phyloP scores from a whole-genome alignment of 2,888 invertebrate species.

The Caenorhabditis sinica region DNA sequence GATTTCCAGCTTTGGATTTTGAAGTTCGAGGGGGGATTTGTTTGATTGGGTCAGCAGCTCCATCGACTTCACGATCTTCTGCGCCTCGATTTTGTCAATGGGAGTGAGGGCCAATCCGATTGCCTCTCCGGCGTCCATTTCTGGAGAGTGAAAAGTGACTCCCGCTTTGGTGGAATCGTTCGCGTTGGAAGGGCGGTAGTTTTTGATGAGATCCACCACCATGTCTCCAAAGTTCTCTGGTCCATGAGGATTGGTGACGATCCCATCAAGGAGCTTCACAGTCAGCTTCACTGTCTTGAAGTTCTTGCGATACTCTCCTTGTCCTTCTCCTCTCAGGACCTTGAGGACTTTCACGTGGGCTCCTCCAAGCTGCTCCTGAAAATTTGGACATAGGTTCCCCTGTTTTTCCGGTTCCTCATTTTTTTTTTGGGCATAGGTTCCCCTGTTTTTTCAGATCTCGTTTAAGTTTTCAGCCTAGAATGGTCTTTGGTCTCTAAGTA shows the following conservation, averaged over 20 bases:
- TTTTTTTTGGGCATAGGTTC: neutral
- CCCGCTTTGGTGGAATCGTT: neutral
- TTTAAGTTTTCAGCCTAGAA: neutral
- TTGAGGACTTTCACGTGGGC: neutral
- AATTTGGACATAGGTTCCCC: neutral
- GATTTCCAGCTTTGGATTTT: neutral
- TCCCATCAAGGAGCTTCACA: neutral
- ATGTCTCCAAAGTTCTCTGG: neutral
- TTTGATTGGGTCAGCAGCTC: neutral
- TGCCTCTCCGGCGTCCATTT: neutral
- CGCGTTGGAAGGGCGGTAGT: neutral
- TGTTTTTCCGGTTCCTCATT: neutral
- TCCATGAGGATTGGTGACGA: neutral
- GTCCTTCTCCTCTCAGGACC: neutral
- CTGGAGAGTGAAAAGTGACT: neutral
- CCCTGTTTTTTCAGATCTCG: neutral
- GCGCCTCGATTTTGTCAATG: neutral
- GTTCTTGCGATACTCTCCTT: neutral
- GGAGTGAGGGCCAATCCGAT: neutral
- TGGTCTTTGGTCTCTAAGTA: too few relatives aligned
- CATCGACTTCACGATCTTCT: neutral
- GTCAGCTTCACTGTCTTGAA: neutral
- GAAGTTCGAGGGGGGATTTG: neutral
- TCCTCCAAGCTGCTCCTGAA: neutral
- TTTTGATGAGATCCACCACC: neutral